Conservation (phyloP, 92 coral and sea anemone genomes). For the Actinernus sp. region DNA sequence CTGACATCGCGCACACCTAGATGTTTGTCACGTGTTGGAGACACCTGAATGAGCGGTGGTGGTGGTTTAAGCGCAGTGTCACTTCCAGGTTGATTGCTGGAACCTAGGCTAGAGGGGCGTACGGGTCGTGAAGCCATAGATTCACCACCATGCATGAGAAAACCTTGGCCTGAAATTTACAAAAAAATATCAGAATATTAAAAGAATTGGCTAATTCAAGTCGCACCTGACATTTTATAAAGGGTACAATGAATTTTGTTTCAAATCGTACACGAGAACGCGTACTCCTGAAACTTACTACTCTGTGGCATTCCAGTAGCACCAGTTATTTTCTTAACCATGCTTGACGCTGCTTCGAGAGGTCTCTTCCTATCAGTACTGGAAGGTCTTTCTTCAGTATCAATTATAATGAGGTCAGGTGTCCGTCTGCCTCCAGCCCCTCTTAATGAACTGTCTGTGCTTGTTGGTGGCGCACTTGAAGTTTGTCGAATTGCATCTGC, state of each 20-base stretch:
- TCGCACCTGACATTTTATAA: no score
- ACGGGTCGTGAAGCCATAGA: not conserved
- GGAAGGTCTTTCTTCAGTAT: conserved; percentile 1
- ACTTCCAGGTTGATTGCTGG: conserved; percentile 1
- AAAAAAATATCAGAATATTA: no score
- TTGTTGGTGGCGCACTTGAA: not conserved
- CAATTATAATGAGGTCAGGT: conserved; percentile 30
- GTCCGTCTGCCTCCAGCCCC: not conserved
- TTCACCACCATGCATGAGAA: no score
- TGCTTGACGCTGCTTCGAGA: no score
- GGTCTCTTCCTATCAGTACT: no score
- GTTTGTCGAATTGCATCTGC: not conserved
- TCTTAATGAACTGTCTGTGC: not conserved
- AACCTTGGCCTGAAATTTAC: no score
- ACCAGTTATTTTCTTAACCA: no score
- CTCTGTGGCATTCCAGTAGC: no score
- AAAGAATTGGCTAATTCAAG: no score
- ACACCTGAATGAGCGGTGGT: conserved; percentile 86
- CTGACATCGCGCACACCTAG: conserved; percentile 7
- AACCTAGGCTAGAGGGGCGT: conserved; percentile 16
- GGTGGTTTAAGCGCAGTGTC: conserved; percentile 71
- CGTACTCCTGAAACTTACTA: no score
- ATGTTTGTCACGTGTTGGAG: conserved; percentile 69
- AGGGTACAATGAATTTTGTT: no score
- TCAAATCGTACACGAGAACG: no score